Conservation (phyloP, 2,113 vertebrate genomes). For the Engystomops pustulosus region DNA sequence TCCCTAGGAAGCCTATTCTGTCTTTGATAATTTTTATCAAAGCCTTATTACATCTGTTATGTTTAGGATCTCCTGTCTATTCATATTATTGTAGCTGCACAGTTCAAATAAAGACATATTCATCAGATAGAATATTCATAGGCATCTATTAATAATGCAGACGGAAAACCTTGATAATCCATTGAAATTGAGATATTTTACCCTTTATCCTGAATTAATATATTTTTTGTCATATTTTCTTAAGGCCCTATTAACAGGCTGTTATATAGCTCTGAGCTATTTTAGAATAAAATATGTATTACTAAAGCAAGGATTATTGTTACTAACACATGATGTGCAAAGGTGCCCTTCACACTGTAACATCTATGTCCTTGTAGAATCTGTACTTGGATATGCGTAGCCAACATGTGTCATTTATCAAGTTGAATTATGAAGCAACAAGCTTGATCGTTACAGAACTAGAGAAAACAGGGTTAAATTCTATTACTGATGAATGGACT, state of each 20-base stretch:
- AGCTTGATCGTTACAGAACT: no score
- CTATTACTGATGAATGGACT: no score
- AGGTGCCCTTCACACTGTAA: no score
- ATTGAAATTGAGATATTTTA: neutral
- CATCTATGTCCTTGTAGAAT: no score
- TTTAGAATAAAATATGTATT: no score
- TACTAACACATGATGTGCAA: no score
- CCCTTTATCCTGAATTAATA: neutral
- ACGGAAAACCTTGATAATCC: neutral
- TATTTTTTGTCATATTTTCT: neutral
- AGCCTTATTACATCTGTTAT: neutral
- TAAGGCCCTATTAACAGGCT: neutral
- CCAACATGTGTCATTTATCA: no score
- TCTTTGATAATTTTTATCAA: neutral
- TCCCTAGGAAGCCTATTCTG: neutral
- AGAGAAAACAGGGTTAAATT: no score
- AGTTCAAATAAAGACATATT: neutral
- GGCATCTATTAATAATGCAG: slow-evolving; percentile 2
- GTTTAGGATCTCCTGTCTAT: neutral
- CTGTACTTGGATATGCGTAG: no score
- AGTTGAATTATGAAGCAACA: no score
- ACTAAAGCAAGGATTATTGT: no score
- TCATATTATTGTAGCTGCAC: neutral
- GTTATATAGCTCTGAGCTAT: neutral
- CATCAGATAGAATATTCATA: slow-evolving; percentile 21